Evolutionary conservation across 2,797 vertebrate genomes (phyloP).

Genomic region (Heteromormyrus szaboi): DNA sequence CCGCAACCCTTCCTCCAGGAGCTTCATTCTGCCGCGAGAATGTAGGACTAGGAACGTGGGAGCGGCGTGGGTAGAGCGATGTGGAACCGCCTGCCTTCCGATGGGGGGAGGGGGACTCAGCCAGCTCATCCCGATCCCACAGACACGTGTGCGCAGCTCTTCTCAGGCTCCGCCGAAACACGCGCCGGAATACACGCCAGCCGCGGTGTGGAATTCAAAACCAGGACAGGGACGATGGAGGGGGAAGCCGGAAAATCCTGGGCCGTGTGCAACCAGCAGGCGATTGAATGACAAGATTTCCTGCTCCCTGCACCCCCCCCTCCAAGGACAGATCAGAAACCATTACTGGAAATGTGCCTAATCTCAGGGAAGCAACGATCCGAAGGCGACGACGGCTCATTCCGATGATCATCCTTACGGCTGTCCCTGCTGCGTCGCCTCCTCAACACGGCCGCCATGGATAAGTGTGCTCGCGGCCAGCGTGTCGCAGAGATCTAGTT

Average conservation of each 20-base stretch:
- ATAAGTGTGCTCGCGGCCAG: not conserved
- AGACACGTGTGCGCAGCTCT: not conserved
- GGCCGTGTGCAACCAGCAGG: not conserved
- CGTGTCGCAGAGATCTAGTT: not conserved
- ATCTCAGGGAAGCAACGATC: not conserved
- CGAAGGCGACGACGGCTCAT: not conserved
- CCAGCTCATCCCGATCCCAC: not conserved
- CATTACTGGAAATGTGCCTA: not conserved
- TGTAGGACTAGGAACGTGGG: not conserved
- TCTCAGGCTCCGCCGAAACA: not conserved
- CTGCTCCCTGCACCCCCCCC: not conserved
- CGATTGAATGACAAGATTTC: not conserved
- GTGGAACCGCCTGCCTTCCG: not conserved
- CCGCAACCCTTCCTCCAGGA: not conserved
- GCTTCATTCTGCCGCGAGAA: not conserved
- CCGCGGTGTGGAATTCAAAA: conserved; percentile 12
- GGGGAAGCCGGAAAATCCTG: not conserved
- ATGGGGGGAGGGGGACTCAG: not conserved
- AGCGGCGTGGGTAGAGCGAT: not conserved
- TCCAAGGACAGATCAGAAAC: not conserved
- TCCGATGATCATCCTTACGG: not conserved
- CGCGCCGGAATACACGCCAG: not conserved
- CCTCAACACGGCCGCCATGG: not conserved
- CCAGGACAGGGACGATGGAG: not conserved
- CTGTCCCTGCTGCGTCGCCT: not conserved